Evolutionary conservation across 2,797 vertebrate species (phyloP).

Genomic region (Cyclura pinguis): DNA sequence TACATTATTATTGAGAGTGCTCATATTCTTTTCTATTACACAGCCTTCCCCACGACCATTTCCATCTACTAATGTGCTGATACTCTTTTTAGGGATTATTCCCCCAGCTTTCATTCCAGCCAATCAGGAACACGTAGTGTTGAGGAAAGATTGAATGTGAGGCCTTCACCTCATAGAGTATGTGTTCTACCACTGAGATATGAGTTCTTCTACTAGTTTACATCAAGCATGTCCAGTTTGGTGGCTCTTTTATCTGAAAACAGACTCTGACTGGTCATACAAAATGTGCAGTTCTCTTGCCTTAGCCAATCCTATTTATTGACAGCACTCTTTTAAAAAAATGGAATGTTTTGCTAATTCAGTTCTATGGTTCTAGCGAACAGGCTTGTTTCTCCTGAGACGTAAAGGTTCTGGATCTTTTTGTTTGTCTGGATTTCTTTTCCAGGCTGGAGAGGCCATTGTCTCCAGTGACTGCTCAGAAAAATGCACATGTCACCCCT

Average conservation of each 20-base stretch:
- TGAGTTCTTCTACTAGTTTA: neutral
- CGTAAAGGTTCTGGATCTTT: neutral
- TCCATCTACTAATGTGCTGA: neutral
- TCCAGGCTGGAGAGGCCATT: constrained; percentile 75
- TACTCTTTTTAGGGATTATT: too few relatives aligned
- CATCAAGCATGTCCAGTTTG: neutral
- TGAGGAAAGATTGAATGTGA: neutral
- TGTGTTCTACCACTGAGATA: neutral
- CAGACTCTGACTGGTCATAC: neutral
- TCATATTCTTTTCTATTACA: neutral
- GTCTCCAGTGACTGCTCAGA: constrained; percentile 72
- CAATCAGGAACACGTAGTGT: neutral
- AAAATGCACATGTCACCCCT: constrained; percentile 76
- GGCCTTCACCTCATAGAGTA: neutral
- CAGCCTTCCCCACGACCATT: too few relatives aligned
- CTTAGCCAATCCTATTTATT: neutral
- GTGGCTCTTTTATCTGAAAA: neutral
- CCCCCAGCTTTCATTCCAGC: neutral
- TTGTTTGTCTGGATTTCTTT: neutral
- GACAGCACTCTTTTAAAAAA: neutral
- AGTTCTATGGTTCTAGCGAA: neutral
- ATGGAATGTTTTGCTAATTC: neutral
- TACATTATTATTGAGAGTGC: neutral
- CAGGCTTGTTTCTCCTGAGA: neutral
- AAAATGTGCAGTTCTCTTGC: neutral